A percentile compares a stretch with the other conserved stretches of the same genome.
Evolutionary conservation across 1,140 invertebrate species (phyloP).

Genomic region (Mercenaria mercenaria): DNA sequence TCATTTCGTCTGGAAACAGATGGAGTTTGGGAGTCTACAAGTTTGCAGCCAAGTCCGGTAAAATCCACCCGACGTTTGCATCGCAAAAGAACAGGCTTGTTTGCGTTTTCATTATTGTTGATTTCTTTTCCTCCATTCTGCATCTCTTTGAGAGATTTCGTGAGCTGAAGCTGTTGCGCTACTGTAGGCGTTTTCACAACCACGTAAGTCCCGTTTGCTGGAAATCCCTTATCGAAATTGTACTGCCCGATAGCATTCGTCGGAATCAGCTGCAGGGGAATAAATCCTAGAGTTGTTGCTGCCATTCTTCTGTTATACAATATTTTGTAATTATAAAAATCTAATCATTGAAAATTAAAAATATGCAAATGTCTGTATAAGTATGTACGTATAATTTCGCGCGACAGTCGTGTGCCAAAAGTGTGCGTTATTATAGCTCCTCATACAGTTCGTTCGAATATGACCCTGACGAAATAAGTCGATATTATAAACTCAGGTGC

Average conservation of each 20-base stretch:
- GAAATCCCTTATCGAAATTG: slow-evolving; percentile 58
- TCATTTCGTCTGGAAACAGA: slow-evolving; percentile 97
- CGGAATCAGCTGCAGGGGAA: slow-evolving; percentile 70
- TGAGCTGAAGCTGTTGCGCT: slow-evolving; percentile 80
- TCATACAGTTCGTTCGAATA: slow-evolving; percentile 53
- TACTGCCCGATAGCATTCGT: slow-evolving; percentile 51
- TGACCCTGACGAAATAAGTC: slow-evolving; percentile 46
- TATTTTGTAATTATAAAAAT: not conserved
- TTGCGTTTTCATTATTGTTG: slow-evolving; percentile 50
- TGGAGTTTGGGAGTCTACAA: slow-evolving; percentile 88
- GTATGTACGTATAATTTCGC: slow-evolving; percentile 43
- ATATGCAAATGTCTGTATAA: slow-evolving; percentile 32
- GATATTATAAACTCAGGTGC: slow-evolving; percentile 66
- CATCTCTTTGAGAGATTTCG: slow-evolving; percentile 77
- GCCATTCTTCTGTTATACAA: slow-evolving; percentile 60
- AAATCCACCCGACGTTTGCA: slow-evolving; percentile 82
- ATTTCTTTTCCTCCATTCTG: slow-evolving; percentile 63
- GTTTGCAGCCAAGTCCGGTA: slow-evolving; percentile 77
- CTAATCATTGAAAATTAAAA: slow-evolving; percentile 1
- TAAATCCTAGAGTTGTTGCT: slow-evolving; percentile 74
- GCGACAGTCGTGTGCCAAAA: slow-evolving; percentile 64
- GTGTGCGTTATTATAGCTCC: slow-evolving; percentile 31
- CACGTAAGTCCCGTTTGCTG: slow-evolving; percentile 78
- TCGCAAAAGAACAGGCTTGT: slow-evolving; percentile 77
- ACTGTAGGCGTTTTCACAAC: slow-evolving; percentile 80